Percentiles rank a stretch among this genome's conserved stretches.
Conservation (phyloP, 37 sponge, comb jelly and placozoan species). For the Tethya wilhelma region DNA sequence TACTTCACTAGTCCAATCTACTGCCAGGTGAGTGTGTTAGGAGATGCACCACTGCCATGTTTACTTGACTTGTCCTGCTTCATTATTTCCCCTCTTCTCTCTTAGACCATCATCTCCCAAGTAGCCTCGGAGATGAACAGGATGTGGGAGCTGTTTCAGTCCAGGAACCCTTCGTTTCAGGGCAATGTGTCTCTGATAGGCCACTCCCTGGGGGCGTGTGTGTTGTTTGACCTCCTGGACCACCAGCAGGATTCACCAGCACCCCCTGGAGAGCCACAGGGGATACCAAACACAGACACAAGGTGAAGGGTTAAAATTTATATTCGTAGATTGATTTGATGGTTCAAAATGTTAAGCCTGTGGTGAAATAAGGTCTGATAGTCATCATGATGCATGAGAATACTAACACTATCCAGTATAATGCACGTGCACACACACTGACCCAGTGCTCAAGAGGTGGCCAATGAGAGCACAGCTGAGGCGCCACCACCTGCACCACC, state of each 20-base stretch:
- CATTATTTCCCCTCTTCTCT: not conserved
- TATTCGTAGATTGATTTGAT: too few species aligned
- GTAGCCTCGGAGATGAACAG: conserved; percentile 93
- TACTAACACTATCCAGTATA: too few species aligned
- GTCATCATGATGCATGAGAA: too few species aligned
- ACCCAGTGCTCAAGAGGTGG: not conserved
- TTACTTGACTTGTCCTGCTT: too few species aligned
- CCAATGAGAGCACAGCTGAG: not conserved
- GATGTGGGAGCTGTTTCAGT: conserved; percentile 72
- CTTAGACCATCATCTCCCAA: conserved; percentile 86
- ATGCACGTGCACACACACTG: not conserved
- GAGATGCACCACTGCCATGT: not conserved
- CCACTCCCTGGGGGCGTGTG: conserved; percentile 95
- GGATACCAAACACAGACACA: not conserved
- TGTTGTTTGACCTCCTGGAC: conserved; percentile 86
- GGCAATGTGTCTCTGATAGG: conserved; percentile 95
- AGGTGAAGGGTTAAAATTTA: not conserved
- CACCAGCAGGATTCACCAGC: conserved; percentile 62
- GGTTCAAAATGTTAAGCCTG: too few species aligned
- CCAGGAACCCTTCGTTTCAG: conserved; percentile 80
- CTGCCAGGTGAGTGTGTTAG: conserved; percentile 50
- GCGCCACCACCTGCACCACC: too few species aligned
- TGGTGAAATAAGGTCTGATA: too few species aligned
- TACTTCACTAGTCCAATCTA: conserved; percentile 97
- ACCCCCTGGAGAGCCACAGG: not conserved